Evolutionary conservation across 2,113 vertebrate genomes (phyloP).

Genomic region (Notarius lentiginosus): DNA sequence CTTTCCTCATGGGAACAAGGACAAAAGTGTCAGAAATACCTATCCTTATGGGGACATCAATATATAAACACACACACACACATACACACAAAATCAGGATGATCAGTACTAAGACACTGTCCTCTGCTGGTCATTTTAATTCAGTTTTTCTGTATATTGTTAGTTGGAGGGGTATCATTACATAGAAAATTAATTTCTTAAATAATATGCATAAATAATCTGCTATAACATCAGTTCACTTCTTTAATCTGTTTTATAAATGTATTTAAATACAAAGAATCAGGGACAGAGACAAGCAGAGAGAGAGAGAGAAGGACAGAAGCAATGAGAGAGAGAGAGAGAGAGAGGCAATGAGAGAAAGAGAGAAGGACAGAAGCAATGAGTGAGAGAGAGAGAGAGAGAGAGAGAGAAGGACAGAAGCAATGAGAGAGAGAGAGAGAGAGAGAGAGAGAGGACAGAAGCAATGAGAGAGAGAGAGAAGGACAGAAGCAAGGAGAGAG

Average conservation of each 20-base stretch:
- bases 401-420: too few species aligned
- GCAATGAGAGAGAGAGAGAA: too few species aligned
- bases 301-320: background rate
- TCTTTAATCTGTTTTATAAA: background rate
- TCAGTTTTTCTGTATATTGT: background rate
- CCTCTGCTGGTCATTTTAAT: constrained; percentile 19
- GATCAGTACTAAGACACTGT: constrained; percentile 9
- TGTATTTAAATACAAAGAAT: background rate
- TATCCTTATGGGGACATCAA: background rate
- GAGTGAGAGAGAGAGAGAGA: background rate
- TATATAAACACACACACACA: background rate
- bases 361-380: background rate
- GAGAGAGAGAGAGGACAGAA: too few species aligned
- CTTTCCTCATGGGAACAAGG: background rate
- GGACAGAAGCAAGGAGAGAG: too few species aligned
- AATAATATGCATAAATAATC: background rate
- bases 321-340: background rate
- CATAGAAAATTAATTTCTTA: background rate
- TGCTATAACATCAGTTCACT: background rate
- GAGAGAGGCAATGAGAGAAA: background rate
- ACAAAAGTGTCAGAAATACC: background rate
- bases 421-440: too few species aligned
- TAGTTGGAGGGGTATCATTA: background rate
- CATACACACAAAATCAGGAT: constrained; percentile 11
- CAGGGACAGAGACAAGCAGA: background rate